phyloP scores from a whole-genome alignment of 2,113 vertebrate genomes.

The Sakesphorus luctuosus region DNA sequence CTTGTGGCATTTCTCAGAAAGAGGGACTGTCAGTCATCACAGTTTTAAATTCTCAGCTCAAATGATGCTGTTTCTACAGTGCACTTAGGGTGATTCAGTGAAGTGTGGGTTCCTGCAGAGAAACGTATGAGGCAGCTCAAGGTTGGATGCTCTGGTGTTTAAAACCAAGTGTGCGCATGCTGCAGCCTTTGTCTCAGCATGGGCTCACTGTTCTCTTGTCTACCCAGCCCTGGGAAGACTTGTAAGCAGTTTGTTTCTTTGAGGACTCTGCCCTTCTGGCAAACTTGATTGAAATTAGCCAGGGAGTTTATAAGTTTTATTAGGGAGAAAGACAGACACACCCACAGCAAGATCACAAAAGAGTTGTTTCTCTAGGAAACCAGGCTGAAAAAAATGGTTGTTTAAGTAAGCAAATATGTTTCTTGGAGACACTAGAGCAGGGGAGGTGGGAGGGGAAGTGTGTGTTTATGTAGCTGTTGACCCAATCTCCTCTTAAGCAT shows the following conservation, averaged over 20 bases:
- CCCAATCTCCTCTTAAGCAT: background rate
- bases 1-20: background rate
- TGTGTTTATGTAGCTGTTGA: conserved; percentile 4
- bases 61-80: background rate
- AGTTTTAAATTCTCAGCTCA: background rate
- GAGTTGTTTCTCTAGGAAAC: conserved; percentile 49
- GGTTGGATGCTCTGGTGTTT: conserved; percentile 5
- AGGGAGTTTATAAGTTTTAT: conserved; percentile 20
- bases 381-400: background rate
- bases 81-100: background rate
- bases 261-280: conserved; percentile 20
- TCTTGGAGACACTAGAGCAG: conserved; percentile 11
- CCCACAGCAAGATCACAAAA: background rate
- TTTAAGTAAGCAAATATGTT: conserved; percentile 15
- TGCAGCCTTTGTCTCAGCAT: background rate
- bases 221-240: background rate
- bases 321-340: conserved; percentile 17
- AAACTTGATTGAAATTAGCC: background rate
- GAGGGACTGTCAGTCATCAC: background rate
- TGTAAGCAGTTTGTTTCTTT: background rate
- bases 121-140: background rate
- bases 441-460: background rate
- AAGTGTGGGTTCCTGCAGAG: background rate
- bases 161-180: background rate
- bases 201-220: background rate